Base-by-base conservation (phyloP, 1,140 invertebrate species). In the Aphaenogaster floridana region DNA sequence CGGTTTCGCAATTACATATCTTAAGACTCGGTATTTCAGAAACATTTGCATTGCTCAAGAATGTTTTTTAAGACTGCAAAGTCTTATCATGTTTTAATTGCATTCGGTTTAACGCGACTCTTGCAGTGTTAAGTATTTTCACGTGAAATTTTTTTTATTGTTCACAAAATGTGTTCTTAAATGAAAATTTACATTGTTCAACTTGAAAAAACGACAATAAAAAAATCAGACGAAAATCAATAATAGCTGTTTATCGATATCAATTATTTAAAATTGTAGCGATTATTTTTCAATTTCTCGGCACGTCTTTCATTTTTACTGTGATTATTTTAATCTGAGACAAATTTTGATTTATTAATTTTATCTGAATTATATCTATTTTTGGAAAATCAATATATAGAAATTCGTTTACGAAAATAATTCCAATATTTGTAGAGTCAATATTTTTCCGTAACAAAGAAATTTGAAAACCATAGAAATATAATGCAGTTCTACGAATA, bases 211-310 rank as follows among this genome's bases (percentile, higher is more conserved):
- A 80, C 17, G 45, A 71, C 1, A 11, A 34, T 34, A 45, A 50
- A 71, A 34, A 52, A 63, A n/a, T 1, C 5, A 57, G 5, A n/a
- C 28, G 81, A 91, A 92, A 87, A 86, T 91, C 86, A 86, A 87
- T 78, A 66, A 79, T 68, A 68, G 39, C 77, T 86, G 39, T 52
- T 74, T 64, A 45, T 34, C 54, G n/a, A 85, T 80, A 54, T 45
- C 21, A 21, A 13, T 9, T 48, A 68, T 84, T 50, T 79, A 48
- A 63, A 39, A 85, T 36, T 48, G 17, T 45, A 72, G 68, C 64
- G 87, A 91, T 87, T 80, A 92, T 90, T 84, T 92, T 91, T 92
- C 87, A 85, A 87, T 87, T 91, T 91, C 90, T 91, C 28, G 21
- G 4, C 34, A 21, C 3, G n/a, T 21, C 13, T 64, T 34, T 68